A percentile compares a stretch with the other conserved stretches of the same genome.
These are phyloP conservation scores for Stenoptilia bipunctidactyla DNA, from an alignment of 2,888 invertebrate species.

Conservation along the genomic window DNA sequence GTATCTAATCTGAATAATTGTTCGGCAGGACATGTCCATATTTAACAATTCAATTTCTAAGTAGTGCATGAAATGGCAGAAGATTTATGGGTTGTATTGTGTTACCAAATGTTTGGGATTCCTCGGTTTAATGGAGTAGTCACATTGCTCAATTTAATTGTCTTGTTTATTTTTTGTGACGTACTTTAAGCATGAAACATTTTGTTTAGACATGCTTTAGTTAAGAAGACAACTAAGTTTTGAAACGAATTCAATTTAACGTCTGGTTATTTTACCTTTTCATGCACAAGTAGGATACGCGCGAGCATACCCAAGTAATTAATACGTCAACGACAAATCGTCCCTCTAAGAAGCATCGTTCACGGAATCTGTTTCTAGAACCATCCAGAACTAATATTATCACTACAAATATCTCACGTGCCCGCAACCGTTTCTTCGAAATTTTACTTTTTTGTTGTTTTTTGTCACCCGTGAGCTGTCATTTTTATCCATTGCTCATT, in stretches of 20 bases:
- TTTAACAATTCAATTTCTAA: conserved; percentile 54
- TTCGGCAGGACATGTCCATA: conserved; percentile 14
- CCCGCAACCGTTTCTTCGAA: conserved; percentile 45
- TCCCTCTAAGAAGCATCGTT: conserved; percentile 32
- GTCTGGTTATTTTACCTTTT: no score
- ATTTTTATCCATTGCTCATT: conserved; percentile 40
- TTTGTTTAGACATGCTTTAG: no score
- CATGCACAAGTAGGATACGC: conserved; percentile 8
- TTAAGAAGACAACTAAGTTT: no score
- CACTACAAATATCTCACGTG: conserved; percentile 55
- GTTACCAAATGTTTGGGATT: no score
- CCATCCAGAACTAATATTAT: conserved; percentile 51
- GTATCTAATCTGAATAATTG: conserved; percentile 48
- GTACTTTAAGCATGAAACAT: no score
- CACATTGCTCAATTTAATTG: no score
- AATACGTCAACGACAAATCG: conserved; percentile 36
- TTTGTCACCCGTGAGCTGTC: conserved; percentile 31
- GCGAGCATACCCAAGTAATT: conserved; percentile 37
- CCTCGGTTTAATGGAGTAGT: no score
- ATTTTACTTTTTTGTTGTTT: conserved; percentile 22
- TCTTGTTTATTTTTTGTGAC: no score
- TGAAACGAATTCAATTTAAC: no score
- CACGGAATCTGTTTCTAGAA: conserved; percentile 39
- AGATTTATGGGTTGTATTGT: background rate
- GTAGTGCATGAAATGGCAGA: conserved; percentile 10